These are phyloP conservation scores for Otolemur garnettii DNA, from an alignment of 2,113 vertebrate genomes.

Conservation along the genomic window DNA sequence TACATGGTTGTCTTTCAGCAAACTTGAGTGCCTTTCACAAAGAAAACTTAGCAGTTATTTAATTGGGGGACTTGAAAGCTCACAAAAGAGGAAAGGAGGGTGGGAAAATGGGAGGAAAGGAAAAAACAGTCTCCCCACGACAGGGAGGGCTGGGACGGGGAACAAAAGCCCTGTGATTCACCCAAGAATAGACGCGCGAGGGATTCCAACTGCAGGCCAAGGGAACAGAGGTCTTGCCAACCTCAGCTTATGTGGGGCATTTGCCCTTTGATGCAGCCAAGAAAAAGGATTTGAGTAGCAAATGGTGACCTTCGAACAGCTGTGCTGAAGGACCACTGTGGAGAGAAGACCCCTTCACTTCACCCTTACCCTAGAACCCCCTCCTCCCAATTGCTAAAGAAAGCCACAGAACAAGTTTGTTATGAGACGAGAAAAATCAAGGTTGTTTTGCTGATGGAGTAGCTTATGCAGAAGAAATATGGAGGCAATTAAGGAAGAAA, in stretches of 20 bases:
- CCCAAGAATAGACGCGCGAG: slow-evolving; percentile 72
- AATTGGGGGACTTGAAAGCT: slow-evolving; percentile 74
- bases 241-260: slow-evolving; percentile 46
- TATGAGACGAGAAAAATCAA: not conserved
- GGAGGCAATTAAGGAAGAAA: not conserved
- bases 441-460: not conserved
- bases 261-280: slow-evolving; percentile 75
- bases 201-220: slow-evolving; percentile 62
- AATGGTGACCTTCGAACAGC: slow-evolving; percentile 66
- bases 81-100: slow-evolving; percentile 74
- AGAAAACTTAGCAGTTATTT: slow-evolving; percentile 68
- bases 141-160: slow-evolving; percentile 2
- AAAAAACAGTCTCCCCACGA: slow-evolving; percentile 44
- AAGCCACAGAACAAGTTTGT: not conserved
- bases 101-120: slow-evolving; percentile 71
- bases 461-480: not conserved
- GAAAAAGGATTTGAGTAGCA: slow-evolving; percentile 52
- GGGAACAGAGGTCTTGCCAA: slow-evolving; percentile 69
- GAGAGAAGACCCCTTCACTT: not conserved
- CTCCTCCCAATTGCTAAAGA: not conserved
- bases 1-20: slow-evolving; percentile 23
- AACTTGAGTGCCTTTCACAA: slow-evolving; percentile 59
- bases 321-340: not conserved
- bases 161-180: slow-evolving; percentile 78
- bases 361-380: not conserved